A percentile compares a stretch with the other conserved stretches of the same genome.
Evolutionary conservation across 1,140 invertebrate species (phyloP).

Genomic region (Stenopsyche tienmushanensis): DNA sequence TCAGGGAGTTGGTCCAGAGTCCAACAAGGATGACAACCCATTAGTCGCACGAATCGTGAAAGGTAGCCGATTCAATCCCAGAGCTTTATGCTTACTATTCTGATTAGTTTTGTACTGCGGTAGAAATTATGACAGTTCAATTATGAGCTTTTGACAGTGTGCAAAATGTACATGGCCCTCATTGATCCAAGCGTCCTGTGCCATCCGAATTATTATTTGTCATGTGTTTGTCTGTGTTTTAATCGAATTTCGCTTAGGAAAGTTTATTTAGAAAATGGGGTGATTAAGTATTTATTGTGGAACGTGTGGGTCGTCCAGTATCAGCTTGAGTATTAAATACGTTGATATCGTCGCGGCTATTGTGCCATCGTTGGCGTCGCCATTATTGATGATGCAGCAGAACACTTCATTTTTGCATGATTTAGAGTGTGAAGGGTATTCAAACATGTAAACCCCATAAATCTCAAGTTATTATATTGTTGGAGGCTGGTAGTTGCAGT

Average conservation of each 20-base stretch:
- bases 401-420: slow-evolving; percentile 8
- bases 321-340: too few relatives aligned
- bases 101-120: slow-evolving; percentile 2
- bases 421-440: neutral
- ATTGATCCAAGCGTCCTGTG: too few relatives aligned
- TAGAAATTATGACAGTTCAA: slow-evolving; percentile 4
- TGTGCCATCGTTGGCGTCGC: too few relatives aligned
- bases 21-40: neutral
- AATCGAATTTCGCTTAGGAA: too few relatives aligned
- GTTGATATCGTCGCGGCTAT: too few relatives aligned
- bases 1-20: neutral
- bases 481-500: too few relatives aligned
- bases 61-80: neutral
- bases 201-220: too few relatives aligned
- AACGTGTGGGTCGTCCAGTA: too few relatives aligned
- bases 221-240: too few relatives aligned
- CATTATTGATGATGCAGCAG: neutral
- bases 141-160: neutral
- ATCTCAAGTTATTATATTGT: slow-evolving; percentile 4
- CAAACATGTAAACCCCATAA: slow-evolving; percentile 1
- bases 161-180: neutral
- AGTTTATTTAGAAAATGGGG: too few relatives aligned
- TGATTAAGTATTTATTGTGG: too few relatives aligned
- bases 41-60: neutral
- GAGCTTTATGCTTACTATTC: neutral